Conservation (phyloP, 2,888 invertebrate genomes). For the Oxytorus armatus region DNA sequence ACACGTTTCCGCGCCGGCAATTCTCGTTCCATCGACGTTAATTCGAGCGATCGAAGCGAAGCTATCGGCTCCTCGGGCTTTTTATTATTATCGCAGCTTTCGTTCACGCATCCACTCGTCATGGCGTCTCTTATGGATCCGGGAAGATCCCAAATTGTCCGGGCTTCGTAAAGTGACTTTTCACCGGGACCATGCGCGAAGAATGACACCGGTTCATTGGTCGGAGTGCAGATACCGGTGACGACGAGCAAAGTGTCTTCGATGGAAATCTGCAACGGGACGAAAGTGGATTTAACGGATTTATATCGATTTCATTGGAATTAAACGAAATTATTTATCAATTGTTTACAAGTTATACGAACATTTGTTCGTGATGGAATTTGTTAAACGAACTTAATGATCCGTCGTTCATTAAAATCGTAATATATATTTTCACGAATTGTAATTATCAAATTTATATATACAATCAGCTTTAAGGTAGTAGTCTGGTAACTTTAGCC, state of each 20-base stretch:
- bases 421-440: no score
- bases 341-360: no score
- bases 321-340: no score
- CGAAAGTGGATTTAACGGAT: neutral
- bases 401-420: no score
- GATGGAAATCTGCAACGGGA: constrained; percentile 64
- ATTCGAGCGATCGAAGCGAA: constrained; percentile 12
- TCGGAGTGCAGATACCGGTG: constrained; percentile 67
- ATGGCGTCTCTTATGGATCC: constrained; percentile 64
- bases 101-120: constrained; percentile 56
- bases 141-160: constrained; percentile 71
- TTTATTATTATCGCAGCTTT: constrained; percentile 58
- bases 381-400: no score
- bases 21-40: constrained; percentile 27
- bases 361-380: no score
- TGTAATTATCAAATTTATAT: no score
- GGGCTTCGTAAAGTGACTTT: constrained; percentile 62
- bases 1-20: constrained; percentile 54
- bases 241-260: constrained; percentile 74
- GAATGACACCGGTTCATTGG: constrained; percentile 66
- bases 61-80: constrained; percentile 49
- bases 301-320: neutral
- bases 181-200: constrained; percentile 75
- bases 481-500: no score
- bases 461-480: no score